A percentile compares a stretch with the other conserved stretches of the same genome.
Conservation (phyloP, 2,797 vertebrate species). For the Streptopelia turtur region DNA sequence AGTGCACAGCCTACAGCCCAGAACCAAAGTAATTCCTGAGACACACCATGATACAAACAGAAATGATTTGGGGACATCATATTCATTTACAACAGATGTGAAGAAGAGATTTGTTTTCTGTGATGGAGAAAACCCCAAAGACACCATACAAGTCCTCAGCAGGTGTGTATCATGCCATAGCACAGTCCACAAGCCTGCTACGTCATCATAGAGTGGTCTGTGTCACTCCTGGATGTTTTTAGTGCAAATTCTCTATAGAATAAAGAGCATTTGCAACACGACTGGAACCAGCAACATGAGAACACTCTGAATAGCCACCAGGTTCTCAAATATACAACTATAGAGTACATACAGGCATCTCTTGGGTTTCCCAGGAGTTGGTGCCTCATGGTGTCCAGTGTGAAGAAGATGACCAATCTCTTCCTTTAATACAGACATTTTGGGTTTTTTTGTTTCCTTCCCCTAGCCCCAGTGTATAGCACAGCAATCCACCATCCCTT, state of each 20-base stretch:
- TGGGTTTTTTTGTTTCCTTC: neutral
- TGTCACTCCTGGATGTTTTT: neutral
- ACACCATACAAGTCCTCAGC: neutral
- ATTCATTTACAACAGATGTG: neutral
- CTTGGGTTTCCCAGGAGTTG: neutral
- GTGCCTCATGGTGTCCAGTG: neutral
- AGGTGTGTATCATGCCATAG: rapidly evolving
- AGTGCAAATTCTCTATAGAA: neutral
- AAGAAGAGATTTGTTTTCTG: neutral
- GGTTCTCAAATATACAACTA: neutral
- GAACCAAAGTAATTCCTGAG: neutral
- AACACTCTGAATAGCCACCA: neutral
- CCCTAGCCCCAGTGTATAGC: neutral
- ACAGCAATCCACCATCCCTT: neutral
- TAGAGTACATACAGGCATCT: rapidly evolving
- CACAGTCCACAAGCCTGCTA: neutral
- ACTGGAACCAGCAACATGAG: neutral
- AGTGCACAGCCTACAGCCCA: neutral
- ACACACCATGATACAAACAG: neutral
- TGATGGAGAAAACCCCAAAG: neutral
- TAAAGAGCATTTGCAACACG: neutral
- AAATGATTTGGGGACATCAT: neutral
- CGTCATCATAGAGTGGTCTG: rapidly evolving
- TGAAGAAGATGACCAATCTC: neutral
- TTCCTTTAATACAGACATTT: neutral